phyloP scores from a whole-genome alignment of 2,888 invertebrate genomes.

The Horisme vitalbata region DNA sequence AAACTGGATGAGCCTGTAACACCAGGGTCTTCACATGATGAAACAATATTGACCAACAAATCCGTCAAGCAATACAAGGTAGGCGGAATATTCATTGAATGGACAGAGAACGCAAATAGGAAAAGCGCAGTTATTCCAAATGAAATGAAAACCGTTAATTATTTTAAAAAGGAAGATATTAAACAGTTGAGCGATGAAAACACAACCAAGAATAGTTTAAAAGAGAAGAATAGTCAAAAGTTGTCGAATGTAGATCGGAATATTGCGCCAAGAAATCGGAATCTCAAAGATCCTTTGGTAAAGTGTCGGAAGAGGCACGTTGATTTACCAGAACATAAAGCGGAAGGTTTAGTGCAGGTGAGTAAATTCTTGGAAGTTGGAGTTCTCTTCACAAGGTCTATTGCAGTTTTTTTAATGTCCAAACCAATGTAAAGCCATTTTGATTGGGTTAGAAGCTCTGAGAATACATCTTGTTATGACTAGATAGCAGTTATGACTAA shows the following conservation, averaged over 20 bases:
- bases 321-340: constrained; percentile 7
- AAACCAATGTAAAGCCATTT: too few species aligned
- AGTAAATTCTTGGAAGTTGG: not conserved
- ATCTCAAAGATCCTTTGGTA: too few species aligned
- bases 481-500: too few species aligned
- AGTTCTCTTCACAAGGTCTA: too few species aligned
- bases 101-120: not conserved
- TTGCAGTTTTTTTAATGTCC: too few species aligned
- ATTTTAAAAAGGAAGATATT: not conserved
- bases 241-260: constrained; percentile 3
- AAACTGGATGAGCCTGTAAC: not conserved
- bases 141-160: not conserved
- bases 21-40: not conserved
- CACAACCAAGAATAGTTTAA: not conserved
- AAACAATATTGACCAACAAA: not conserved
- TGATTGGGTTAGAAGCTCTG: too few species aligned
- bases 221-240: too few species aligned
- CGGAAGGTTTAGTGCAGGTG: constrained; percentile 16
- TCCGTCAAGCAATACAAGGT: not conserved
- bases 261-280: too few species aligned
- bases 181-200: not conserved
- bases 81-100: constrained; percentile 1
- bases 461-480: too few species aligned
- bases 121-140: not conserved
- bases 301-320: constrained; percentile 6